Conservation (phyloP, 2,888 invertebrate genomes). For the Erebia palarica region DNA sequence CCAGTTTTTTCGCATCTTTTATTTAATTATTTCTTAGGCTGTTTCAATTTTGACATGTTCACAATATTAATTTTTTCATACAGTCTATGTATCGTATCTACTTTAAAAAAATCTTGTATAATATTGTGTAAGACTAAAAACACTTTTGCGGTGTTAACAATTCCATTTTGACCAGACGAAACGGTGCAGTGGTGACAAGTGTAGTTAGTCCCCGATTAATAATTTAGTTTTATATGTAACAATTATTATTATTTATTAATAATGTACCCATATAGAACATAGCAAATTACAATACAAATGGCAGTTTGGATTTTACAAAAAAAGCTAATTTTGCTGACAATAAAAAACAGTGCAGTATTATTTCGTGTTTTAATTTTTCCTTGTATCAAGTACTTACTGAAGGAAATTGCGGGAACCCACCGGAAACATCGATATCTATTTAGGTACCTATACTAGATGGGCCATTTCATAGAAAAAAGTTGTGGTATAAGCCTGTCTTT, state of each 20-base stretch:
- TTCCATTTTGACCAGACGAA: neutral
- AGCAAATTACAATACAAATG: slow-evolving; percentile 28
- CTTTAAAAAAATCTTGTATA: too few relatives aligned
- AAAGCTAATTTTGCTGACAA: slow-evolving; percentile 44
- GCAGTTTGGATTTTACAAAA: slow-evolving; percentile 20
- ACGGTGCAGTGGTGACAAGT: slow-evolving; percentile 5
- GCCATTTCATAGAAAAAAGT: too few relatives aligned
- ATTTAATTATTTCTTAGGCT: too few relatives aligned
- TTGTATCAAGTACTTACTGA: too few relatives aligned
- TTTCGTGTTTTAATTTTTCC: slow-evolving; percentile 23
- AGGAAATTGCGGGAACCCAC: too few relatives aligned
- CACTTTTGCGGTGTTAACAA: neutral
- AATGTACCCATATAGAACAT: slow-evolving; percentile 15
- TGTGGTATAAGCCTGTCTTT: too few relatives aligned
- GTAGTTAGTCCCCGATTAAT: slow-evolving; percentile 8
- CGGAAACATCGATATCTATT: too few relatives aligned
- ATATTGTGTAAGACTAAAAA: neutral
- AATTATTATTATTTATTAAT: neutral
- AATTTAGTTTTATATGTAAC: neutral
- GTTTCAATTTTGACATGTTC: too few relatives aligned
- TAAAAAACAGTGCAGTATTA: slow-evolving; percentile 43
- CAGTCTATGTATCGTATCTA: too few relatives aligned
- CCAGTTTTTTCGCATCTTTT: too few relatives aligned
- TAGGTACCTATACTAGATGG: too few relatives aligned
- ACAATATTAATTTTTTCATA: too few relatives aligned